phyloP scores from a whole-genome alignment of 2,797 vertebrate genomes.

The Sebastes kiyomatsui region DNA sequence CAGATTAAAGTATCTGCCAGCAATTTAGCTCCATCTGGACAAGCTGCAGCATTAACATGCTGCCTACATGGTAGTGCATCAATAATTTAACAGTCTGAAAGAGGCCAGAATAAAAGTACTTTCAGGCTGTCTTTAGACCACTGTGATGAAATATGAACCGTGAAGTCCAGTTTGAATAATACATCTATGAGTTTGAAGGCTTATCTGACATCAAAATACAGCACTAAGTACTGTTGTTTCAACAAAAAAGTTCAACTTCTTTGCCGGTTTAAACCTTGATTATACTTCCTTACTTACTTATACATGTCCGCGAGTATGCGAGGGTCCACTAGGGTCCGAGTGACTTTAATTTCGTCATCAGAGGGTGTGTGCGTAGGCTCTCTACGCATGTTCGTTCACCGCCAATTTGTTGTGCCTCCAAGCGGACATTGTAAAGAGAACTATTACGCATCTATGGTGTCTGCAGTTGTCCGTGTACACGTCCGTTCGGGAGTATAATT shows the following conservation, averaged over 20 bases:
- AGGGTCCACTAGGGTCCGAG: background rate
- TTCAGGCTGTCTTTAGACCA: background rate
- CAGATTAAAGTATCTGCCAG: background rate
- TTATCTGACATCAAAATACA: background rate
- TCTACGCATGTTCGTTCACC: too few relatives aligned
- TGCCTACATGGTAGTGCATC: background rate
- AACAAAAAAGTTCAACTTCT: too few relatives aligned
- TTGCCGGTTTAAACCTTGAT: too few relatives aligned
- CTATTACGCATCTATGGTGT: too few relatives aligned
- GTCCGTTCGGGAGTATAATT: too few relatives aligned
- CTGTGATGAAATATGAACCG: background rate
- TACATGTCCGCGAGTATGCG: fast-evolving
- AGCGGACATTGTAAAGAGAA: too few relatives aligned
- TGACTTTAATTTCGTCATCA: too few relatives aligned
- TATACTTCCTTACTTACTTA: too few relatives aligned
- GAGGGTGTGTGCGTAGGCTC: too few relatives aligned
- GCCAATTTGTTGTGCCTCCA: too few relatives aligned
- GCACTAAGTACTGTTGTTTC: background rate
- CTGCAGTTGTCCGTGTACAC: too few relatives aligned
- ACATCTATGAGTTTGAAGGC: background rate
- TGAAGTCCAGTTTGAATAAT: background rate
- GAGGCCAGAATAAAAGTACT: background rate
- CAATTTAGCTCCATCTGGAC: background rate
- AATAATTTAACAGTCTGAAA: constrained; percentile 8
- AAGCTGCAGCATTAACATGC: background rate